phyloP scores from a whole-genome alignment of 2,797 vertebrate species.

The Streptopelia turtur region DNA sequence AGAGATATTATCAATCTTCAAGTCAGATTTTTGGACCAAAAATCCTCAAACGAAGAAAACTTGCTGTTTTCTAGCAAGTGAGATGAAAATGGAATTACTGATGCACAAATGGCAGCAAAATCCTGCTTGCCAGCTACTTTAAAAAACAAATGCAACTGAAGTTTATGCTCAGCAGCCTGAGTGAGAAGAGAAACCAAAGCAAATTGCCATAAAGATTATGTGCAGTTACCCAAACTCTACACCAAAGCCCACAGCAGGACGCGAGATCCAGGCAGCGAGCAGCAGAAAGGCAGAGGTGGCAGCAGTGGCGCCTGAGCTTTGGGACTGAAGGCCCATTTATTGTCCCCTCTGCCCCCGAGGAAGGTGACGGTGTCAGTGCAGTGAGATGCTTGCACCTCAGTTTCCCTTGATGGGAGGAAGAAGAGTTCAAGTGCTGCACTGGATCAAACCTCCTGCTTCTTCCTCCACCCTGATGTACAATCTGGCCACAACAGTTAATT shows the following conservation, averaged over 20 bases:
- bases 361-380: neutral
- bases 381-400: neutral
- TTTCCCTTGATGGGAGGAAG: neutral
- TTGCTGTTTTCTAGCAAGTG: slow-evolving; percentile 1
- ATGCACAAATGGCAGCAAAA: slow-evolving; percentile 22
- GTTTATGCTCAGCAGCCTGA: slow-evolving; percentile 24
- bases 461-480: neutral
- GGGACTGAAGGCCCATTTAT: neutral
- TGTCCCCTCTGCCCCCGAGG: neutral
- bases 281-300: neutral
- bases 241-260: neutral
- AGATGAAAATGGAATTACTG: slow-evolving; percentile 56
- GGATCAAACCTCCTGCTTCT: neutral
- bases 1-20: neutral
- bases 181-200: slow-evolving; percentile 34
- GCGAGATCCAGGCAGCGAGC: neutral
- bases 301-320: neutral
- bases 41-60: neutral
- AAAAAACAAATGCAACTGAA: slow-evolving; percentile 22
- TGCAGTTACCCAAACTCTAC: neutral
- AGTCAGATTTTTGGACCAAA: neutral
- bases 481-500: neutral
- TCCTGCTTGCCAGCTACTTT: slow-evolving; percentile 29
- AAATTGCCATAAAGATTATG: neutral
- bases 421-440: neutral